These are phyloP conservation scores for Unio delphinus DNA, from an alignment of 2,888 invertebrate species.

Conservation along the genomic window DNA sequence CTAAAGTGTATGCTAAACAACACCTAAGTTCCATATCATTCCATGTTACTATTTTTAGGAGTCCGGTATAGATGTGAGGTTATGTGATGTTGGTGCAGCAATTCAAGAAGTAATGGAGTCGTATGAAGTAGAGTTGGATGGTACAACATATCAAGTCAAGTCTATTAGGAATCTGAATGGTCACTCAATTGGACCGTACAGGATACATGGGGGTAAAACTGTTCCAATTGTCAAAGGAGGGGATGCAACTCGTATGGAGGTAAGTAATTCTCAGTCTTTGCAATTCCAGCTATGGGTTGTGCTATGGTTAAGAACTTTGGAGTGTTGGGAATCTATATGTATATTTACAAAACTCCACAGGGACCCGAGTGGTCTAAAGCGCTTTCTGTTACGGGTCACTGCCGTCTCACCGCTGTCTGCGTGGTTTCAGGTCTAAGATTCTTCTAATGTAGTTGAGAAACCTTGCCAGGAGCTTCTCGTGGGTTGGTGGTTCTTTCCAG, in stretches of 20 bases:
- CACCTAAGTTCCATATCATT: neutral
- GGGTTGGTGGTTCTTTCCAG: no score
- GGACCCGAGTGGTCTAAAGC: no score
- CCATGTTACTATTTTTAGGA: conserved; percentile 72
- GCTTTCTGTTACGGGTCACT: no score
- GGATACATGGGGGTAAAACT: conserved; percentile 93
- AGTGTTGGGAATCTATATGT: no score
- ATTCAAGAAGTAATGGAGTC: conserved; percentile 99
- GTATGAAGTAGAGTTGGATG: conserved; percentile 97
- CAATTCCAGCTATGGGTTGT: no score
- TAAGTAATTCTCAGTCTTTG: conserved; percentile 21
- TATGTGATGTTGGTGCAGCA: conserved; percentile 95
- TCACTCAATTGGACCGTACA: conserved; percentile 99
- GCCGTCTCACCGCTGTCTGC: no score
- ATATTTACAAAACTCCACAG: no score
- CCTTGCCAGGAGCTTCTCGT: no score
- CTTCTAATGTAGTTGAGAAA: no score
- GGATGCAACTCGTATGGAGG: conserved; percentile 96
- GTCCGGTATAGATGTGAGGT: conserved; percentile 95
- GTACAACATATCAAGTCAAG: conserved; percentile 94
- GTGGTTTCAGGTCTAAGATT: no score
- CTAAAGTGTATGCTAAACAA: neutral
- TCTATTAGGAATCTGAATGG: conserved; percentile 98
- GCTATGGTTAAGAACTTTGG: no score
- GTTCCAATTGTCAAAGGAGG: conserved; percentile 99